phyloP scores from a whole-genome alignment of 1,140 invertebrate genomes.

The Cecropterus lyciades region DNA sequence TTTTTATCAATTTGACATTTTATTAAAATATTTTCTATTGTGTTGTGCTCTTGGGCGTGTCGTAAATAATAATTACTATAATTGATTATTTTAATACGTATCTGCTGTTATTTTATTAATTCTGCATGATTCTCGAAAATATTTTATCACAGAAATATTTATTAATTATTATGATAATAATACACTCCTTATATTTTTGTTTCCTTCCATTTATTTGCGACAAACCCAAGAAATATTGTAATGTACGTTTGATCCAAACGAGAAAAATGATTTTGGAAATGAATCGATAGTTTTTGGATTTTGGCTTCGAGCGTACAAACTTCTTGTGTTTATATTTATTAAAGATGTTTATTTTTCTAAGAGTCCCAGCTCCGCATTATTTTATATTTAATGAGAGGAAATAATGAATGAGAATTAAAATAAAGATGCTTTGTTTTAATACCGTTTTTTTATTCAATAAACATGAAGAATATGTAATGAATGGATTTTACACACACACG shows the following conservation, averaged over 20 bases:
- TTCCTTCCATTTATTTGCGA: conserved; percentile 24
- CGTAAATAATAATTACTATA: conserved; percentile 22
- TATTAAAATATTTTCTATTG: conserved; percentile 42
- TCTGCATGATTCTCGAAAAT: too few relatives aligned
- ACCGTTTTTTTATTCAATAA: neutral
- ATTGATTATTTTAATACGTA: too few relatives aligned
- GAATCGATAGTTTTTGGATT: too few relatives aligned
- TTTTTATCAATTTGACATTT: conserved; percentile 61
- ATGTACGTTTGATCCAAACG: conserved; percentile 12
- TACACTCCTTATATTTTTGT: neutral
- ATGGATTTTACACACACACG: too few relatives aligned
- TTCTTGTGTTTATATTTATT: conserved; percentile 69
- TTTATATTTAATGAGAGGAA: conserved; percentile 70
- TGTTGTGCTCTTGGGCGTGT: conserved; percentile 40
- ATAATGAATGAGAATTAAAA: conserved; percentile 71
- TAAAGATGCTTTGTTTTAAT: conserved; percentile 80
- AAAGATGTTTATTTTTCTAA: conserved; percentile 78
- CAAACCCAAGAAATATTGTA: conserved; percentile 15
- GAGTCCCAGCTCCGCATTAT: conserved; percentile 65
- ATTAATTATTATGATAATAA: too few relatives aligned
- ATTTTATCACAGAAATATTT: neutral
- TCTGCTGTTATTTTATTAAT: too few relatives aligned
- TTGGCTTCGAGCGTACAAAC: conserved; percentile 38
- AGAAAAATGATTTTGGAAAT: neutral
- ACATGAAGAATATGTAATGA: too few relatives aligned